Base-by-base conservation (phyloP, 2,113 vertebrate species). In the Phyllostomus discolor region DNA sequence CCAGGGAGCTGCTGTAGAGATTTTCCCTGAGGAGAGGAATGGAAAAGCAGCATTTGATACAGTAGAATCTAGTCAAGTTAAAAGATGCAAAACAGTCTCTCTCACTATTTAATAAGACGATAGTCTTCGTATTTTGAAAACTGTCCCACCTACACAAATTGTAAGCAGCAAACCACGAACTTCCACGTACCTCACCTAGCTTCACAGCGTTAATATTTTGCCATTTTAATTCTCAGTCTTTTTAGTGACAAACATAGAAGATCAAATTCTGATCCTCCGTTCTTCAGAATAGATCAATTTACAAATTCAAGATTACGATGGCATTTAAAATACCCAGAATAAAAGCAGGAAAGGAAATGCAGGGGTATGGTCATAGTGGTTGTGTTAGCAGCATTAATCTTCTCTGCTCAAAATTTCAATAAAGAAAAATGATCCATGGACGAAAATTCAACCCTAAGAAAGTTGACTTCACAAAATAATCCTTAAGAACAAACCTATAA, bases 1-100 rank as follows among this genome's bases (percentile, higher is more conserved):
- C 99, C 98, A 99, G 98, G 12, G 99, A 99, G 93, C 99, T 99
- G 98, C 99, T 99, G 92, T 99, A 99, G 28, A 99, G 98, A 97
- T 99, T 99, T 80, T 99, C 98, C 95, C 99, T 99, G 97, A 33
- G 67, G 83, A 90, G 70, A 8, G 16, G 82, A 88, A 81, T 0
- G 43, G 59, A 73, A 72, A 43, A n/a, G 11, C 9, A 52, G 4
- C 24, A 54, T 48, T 80, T 35, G 62, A 41, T 31, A 15, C n/a
- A 88, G 31, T 19, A n/a, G 48, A 72, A 43, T 75, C 59, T 69
- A 54, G 75, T 52, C 7, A 26, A 87, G 26, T 54, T 48, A 69
- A 90, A 76, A 62, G 41, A 85, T 41, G 0, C 7, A 62, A 35
- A 66, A 78, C 15, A 28, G 17, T 48, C 24, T 59, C 10, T 43